Evolutionary conservation across 2,888 invertebrate genomes (phyloP), one percentile per base, ranked within the genome.

Genomic region (Diloba caeruleocephala): DNA sequence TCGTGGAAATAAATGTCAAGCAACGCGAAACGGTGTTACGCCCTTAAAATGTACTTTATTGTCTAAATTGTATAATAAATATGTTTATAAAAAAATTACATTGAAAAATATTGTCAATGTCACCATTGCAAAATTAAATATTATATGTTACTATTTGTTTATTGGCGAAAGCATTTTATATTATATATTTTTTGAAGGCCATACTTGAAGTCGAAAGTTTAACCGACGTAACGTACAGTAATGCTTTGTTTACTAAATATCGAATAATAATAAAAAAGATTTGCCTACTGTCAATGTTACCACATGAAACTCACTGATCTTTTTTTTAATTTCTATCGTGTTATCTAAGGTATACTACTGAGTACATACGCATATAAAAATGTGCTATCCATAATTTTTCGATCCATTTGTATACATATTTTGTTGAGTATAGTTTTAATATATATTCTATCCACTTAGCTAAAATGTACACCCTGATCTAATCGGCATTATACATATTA

Each of bases 101-200:
- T 10, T 45, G 19, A 81, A 85, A 79, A 69, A 88, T 91, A 90
- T 91, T 90, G 90, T 91, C 89, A 74, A 84, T 87, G 89, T 90
- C 90, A 90, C 90, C 66, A 76, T 64, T 67, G 87, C 84, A 76
- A 85, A 84, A 81, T 70, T 23, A 48, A 26, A 28, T 28, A n/a
- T 36, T n/a, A 10, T 29, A 31, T 28, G 8, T 28, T 6, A 5
- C 25, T 7, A 5, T 10, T 33, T 37, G 46, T 39, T 39, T 38
- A n/a, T 57, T 48, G 51, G 56, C 49, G 63, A 60, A 69, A 66
- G 61, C 49, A 36, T 37, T 55, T 46, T 38, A 45, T 46, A 26
- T 38, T 29, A 26, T 21, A n/a, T 21, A 3, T 21, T 21, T 21
- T 1, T 14, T 26, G 26, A 26, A 31, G 14, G 29, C 29, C 29